Percentiles rank a stretch among this genome's conserved stretches.
Evolutionary conservation across 2,113 vertebrate species (phyloP).

Genomic region (Lamprologus tigripictilis): DNA sequence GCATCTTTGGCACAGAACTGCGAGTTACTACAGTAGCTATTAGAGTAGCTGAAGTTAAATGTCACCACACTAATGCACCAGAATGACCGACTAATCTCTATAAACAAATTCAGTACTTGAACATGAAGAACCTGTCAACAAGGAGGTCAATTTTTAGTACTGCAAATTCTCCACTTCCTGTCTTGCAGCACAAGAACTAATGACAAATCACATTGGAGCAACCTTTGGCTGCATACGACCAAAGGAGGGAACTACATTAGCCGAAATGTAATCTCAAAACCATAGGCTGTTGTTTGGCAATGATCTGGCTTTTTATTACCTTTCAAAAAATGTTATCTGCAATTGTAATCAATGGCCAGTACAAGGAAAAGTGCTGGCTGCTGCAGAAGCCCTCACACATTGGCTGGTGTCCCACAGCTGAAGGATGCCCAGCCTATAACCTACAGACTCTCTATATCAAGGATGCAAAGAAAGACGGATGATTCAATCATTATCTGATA

Average conservation of each 20-base stretch:
- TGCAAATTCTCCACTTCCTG: neutral
- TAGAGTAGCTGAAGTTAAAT: neutral
- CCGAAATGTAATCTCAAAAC: neutral
- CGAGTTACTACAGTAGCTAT: neutral
- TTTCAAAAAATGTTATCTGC: neutral
- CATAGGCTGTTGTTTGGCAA: neutral
- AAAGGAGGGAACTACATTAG: neutral
- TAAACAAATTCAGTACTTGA: neutral
- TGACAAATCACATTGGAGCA: accelerated
- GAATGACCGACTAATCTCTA: neutral
- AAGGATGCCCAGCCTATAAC: neutral
- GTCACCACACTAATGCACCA: neutral
- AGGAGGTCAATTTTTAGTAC: neutral
- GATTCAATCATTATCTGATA: neutral
- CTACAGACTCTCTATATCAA: neutral
- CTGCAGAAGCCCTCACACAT: neutral
- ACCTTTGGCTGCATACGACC: neutral
- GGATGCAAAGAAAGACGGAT: neutral
- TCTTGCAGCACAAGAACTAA: neutral
- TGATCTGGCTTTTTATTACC: neutral
- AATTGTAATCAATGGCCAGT: neutral
- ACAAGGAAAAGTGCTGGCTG: neutral
- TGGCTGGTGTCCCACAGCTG: neutral
- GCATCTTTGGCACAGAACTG: neutral
- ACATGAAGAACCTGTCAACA: neutral